Evolutionary conservation across 2,888 invertebrate genomes (phyloP).

Genomic region (Andrena praecox): DNA sequence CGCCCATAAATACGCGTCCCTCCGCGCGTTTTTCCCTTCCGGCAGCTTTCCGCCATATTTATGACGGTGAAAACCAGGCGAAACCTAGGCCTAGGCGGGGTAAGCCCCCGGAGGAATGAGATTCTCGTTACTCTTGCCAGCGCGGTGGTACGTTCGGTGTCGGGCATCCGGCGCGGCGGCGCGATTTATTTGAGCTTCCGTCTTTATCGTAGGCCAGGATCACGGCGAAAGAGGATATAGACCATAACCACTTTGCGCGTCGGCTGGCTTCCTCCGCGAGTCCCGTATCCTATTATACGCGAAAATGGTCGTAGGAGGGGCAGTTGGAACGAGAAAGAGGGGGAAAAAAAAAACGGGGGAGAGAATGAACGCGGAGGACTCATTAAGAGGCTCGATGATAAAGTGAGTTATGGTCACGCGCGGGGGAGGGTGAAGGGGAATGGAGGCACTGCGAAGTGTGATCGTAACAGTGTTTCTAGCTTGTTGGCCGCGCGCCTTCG

Average conservation of each 20-base stretch:
- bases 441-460: slow-evolving; percentile 54
- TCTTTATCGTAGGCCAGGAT: slow-evolving; percentile 77
- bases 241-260: slow-evolving; percentile 78
- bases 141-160: slow-evolving; percentile 70
- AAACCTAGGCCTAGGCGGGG: slow-evolving; percentile 30
- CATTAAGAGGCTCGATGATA: slow-evolving; percentile 61
- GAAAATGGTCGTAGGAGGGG: slow-evolving; percentile 18
- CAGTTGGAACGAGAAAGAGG: not conserved
- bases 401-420: slow-evolving; percentile 52
- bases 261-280: slow-evolving; percentile 53
- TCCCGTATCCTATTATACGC: slow-evolving; percentile 52
- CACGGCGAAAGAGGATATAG: slow-evolving; percentile 76
- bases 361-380: slow-evolving; percentile 44
- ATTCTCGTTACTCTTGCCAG: slow-evolving; percentile 77
- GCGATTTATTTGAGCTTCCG: slow-evolving; percentile 81
- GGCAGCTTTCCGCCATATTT: slow-evolving; percentile 54
- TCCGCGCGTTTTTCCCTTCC: slow-evolving; percentile 22
- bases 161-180: slow-evolving; percentile 79
- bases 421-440: slow-evolving; percentile 35
- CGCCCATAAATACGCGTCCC: slow-evolving; percentile 30
- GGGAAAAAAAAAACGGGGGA: not conserved
- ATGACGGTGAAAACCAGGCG: slow-evolving; percentile 56
- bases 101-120: slow-evolving; percentile 67
- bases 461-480: slow-evolving; percentile 52
- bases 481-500: slow-evolving; percentile 36